These are phyloP conservation scores for Platalea minor DNA, from an alignment of 2,797 vertebrate genomes.

Conservation along the genomic window DNA sequence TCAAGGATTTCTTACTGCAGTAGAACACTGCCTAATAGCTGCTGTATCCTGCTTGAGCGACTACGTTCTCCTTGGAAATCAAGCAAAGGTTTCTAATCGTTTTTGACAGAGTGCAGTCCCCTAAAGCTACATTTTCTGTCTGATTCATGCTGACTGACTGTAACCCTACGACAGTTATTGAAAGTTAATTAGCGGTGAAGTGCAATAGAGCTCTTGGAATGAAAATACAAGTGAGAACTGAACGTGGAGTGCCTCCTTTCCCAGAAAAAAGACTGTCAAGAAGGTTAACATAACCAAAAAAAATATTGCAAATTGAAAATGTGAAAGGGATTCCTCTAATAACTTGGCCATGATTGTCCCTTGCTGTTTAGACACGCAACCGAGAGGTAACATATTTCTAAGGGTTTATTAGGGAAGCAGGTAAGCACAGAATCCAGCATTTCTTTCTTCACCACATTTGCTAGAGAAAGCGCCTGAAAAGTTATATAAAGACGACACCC, in stretches of 20 bases:
- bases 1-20: neutral
- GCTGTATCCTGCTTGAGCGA: constrained; percentile 30
- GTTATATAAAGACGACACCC: neutral
- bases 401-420: neutral
- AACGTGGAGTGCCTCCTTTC: neutral
- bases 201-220: constrained; percentile 59
- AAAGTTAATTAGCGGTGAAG: constrained; percentile 66
- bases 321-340: neutral
- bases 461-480: neutral
- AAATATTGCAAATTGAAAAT: neutral
- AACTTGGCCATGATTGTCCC: neutral
- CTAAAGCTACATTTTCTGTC: constrained; percentile 60
- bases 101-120: constrained; percentile 45
- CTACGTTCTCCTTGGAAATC: constrained; percentile 24
- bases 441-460: neutral
- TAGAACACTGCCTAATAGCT: constrained; percentile 13
- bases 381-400: neutral
- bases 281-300: neutral
- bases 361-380: neutral
- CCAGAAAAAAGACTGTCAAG: neutral
- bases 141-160: constrained; percentile 67
- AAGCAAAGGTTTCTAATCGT: constrained; percentile 42
- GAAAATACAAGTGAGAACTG: constrained; percentile 44
- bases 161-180: constrained; percentile 49
- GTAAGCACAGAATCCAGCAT: neutral